phyloP scores from a whole-genome alignment of 2,888 invertebrate species.

The Heliconius aoede region DNA sequence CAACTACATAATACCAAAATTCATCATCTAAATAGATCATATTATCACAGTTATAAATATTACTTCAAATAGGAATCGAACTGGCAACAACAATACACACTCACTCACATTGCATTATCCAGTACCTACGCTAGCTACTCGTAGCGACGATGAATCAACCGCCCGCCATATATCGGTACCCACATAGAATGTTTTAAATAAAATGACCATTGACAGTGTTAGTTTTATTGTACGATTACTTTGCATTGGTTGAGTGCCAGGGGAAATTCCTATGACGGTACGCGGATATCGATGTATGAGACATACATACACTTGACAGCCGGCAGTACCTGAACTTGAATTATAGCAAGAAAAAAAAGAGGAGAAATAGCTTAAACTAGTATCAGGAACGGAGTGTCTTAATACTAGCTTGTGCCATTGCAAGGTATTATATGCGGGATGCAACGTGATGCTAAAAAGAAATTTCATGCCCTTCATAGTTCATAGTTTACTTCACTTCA shows the following conservation, averaged over 20 bases:
- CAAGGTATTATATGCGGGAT: too few relatives aligned
- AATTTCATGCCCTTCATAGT: too few relatives aligned
- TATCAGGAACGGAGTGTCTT: not conserved
- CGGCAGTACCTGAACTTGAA: not conserved
- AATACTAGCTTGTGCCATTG: too few relatives aligned
- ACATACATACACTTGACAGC: slow-evolving; percentile 17
- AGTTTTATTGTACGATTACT: slow-evolving; percentile 35
- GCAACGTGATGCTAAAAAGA: too few relatives aligned
- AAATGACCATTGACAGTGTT: slow-evolving; percentile 45
- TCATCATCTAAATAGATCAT: too few relatives aligned
- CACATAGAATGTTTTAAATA: slow-evolving; percentile 43
- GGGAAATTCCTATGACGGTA: slow-evolving; percentile 51
- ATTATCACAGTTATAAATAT: not conserved
- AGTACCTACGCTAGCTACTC: too few relatives aligned
- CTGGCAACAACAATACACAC: not conserved
- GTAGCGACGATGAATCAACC: slow-evolving; percentile 21
- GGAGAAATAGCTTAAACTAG: too few relatives aligned
- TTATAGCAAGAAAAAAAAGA: not conserved
- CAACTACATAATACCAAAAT: too few relatives aligned
- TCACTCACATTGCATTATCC: not conserved
- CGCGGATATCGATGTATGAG: slow-evolving; percentile 43
- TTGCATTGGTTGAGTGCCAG: slow-evolving; percentile 50
- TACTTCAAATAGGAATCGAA: not conserved
- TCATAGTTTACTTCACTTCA: too few relatives aligned
- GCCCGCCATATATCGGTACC: slow-evolving; percentile 12